These are phyloP conservation scores for Belonocnema kinseyi DNA, from an alignment of 1,140 invertebrate genomes.

Conservation along the genomic window DNA sequence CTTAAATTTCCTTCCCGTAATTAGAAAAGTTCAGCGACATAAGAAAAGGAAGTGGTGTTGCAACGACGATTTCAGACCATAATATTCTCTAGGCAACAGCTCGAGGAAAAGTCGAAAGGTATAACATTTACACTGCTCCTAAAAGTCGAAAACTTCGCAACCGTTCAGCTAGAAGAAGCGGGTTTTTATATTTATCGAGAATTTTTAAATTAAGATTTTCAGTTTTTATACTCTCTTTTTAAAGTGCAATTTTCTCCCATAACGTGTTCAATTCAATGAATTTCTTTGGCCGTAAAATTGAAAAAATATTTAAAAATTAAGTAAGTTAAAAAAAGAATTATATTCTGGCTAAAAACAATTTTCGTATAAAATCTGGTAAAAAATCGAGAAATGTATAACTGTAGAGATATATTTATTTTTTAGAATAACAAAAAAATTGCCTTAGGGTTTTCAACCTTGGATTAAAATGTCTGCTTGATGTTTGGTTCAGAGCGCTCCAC, in stretches of 20 bases:
- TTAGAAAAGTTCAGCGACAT: constrained; percentile 59
- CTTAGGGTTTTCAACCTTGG: neutral
- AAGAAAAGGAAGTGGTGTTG: constrained; percentile 42
- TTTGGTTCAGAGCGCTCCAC: constrained; percentile 24
- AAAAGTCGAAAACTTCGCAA: neutral
- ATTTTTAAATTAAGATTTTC: neutral
- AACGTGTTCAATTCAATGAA: too few relatives aligned
- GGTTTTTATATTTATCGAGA: neutral
- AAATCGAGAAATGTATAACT: too few relatives aligned
- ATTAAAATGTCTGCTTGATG: constrained; percentile 18
- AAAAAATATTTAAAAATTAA: too few relatives aligned
- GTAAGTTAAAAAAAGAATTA: too few relatives aligned
- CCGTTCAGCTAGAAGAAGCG: neutral
- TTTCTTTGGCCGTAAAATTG: too few relatives aligned
- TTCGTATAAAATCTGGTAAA: too few relatives aligned
- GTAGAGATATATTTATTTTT: neutral
- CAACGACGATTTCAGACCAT: constrained; percentile 30
- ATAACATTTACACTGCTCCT: constrained; percentile 7
- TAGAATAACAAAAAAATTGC: neutral
- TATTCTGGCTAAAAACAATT: too few relatives aligned
- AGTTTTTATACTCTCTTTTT: too few relatives aligned
- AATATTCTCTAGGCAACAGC: constrained; percentile 13
- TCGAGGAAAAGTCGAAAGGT: constrained; percentile 18
- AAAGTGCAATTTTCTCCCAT: too few relatives aligned
- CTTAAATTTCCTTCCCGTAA: constrained; percentile 55